Evolutionary conservation across 2,888 invertebrate genomes (phyloP).

Genomic region (Elaeidobius kamerunicus): DNA sequence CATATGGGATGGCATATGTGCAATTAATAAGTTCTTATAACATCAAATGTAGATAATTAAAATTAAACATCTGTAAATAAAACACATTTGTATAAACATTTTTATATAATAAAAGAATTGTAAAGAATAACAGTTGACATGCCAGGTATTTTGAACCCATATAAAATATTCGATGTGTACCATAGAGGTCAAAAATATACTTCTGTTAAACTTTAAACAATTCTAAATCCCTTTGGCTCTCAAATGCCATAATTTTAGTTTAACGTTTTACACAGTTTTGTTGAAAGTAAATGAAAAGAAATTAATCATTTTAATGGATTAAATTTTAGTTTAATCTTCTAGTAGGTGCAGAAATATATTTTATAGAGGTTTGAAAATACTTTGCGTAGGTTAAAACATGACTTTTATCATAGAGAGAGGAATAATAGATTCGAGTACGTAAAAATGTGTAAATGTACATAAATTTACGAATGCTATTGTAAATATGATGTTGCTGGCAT

Average conservation of each 20-base stretch:
- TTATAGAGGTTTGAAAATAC: too few relatives aligned
- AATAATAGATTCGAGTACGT: slow-evolving; percentile 1
- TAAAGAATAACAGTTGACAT: slow-evolving; percentile 10
- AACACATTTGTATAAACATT: slow-evolving; percentile 11
- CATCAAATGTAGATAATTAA: slow-evolving; percentile 22
- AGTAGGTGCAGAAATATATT: too few relatives aligned
- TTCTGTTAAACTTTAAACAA: too few relatives aligned
- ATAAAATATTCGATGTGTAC: too few relatives aligned
- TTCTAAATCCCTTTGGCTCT: too few relatives aligned
- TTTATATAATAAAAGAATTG: slow-evolving; percentile 6
- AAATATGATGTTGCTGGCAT: slow-evolving; percentile 26
- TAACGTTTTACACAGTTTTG: too few relatives aligned
- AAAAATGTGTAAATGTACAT: slow-evolving; percentile 12
- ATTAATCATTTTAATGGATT: too few relatives aligned
- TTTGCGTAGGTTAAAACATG: slow-evolving; percentile 12
- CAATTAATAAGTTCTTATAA: slow-evolving; percentile 19
- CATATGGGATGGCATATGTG: slow-evolving; percentile 21
- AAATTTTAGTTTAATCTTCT: too few relatives aligned
- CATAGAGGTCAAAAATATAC: too few relatives aligned
- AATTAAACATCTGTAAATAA: slow-evolving; percentile 18
- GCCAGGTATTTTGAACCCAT: too few relatives aligned
- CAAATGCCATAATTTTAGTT: too few relatives aligned
- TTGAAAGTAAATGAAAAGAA: too few relatives aligned
- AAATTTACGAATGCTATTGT: slow-evolving; percentile 17
- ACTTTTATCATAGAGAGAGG: slow-evolving; percentile 3